These are phyloP conservation scores for Phocides pigmalion DNA, from an alignment of 1,140 invertebrate genomes.

Conservation along the genomic window DNA sequence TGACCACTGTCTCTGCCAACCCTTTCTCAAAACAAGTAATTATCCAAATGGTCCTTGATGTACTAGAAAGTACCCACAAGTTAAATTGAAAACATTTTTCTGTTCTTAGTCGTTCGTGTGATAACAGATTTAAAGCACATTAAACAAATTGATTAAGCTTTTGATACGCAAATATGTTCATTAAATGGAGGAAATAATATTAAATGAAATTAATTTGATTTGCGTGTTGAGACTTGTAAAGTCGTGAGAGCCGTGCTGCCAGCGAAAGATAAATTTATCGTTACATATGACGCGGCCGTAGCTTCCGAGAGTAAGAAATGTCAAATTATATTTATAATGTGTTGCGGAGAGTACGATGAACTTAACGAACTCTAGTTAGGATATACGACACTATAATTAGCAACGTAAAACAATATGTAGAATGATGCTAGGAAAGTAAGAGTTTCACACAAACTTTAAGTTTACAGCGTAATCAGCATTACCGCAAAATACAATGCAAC, in stretches of 20 bases:
- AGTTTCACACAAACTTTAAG: too few species aligned
- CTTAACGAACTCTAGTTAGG: slow-evolving; percentile 38
- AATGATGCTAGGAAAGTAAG: not conserved
- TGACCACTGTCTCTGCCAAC: too few species aligned
- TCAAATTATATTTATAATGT: slow-evolving; percentile 61
- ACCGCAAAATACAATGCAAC: too few species aligned
- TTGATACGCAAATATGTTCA: not conserved
- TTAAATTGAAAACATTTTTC: not conserved
- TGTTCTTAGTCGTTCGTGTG: not conserved
- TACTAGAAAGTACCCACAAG: too few species aligned
- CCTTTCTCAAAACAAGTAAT: too few species aligned
- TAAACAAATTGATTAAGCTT: slow-evolving; percentile 2
- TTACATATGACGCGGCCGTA: slow-evolving; percentile 33
- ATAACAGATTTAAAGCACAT: slow-evolving; percentile 1
- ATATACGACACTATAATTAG: slow-evolving; percentile 27
- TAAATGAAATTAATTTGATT: slow-evolving; percentile 11
- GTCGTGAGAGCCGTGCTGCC: not conserved
- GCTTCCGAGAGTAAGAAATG: slow-evolving; percentile 54
- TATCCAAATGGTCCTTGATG: too few species aligned
- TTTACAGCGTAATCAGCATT: too few species aligned
- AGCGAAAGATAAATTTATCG: slow-evolving; percentile 43
- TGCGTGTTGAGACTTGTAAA: not conserved
- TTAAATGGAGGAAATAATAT: slow-evolving; percentile 10
- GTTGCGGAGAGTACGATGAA: slow-evolving; percentile 53
- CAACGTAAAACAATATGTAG: not conserved